Conservation (phyloP, 2,888 invertebrate genomes). For the Spilosoma lubricipeda region DNA sequence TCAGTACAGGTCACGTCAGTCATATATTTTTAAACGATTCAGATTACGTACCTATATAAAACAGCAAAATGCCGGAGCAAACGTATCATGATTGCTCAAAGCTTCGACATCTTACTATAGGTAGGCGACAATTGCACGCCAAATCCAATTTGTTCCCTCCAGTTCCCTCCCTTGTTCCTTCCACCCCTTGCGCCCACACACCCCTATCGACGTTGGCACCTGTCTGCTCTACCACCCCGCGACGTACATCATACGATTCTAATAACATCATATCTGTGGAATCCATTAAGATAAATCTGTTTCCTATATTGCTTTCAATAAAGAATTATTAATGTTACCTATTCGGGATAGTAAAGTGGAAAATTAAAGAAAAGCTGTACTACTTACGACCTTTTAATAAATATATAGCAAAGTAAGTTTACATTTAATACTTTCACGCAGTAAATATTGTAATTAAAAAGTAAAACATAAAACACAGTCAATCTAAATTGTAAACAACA, state of each 20-base stretch:
- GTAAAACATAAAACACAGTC: too few species aligned
- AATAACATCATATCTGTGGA: slow-evolving; percentile 30
- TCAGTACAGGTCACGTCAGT: background rate
- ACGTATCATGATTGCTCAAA: slow-evolving; percentile 28
- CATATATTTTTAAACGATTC: background rate
- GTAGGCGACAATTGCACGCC: slow-evolving; percentile 41
- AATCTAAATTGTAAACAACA: too few species aligned
- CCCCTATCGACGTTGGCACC: slow-evolving; percentile 18
- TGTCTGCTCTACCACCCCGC: slow-evolving; percentile 29
- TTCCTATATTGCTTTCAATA: slow-evolving; percentile 4
- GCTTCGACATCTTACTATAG: slow-evolving; percentile 26
- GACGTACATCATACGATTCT: slow-evolving; percentile 29
- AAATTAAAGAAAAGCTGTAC: background rate
- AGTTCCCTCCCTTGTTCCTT: slow-evolving; percentile 2
- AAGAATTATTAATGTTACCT: background rate
- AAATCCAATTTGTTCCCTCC: slow-evolving; percentile 48
- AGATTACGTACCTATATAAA: background rate
- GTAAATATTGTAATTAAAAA: too few species aligned
- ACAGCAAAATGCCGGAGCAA: background rate
- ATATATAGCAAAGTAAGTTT: too few species aligned
- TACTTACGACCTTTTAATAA: background rate
- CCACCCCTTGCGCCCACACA: slow-evolving; percentile 13
- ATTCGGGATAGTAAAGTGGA: background rate
- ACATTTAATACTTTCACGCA: too few species aligned
- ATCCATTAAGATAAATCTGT: slow-evolving; percentile 6